Base-by-base conservation (phyloP, 2,797 vertebrate species). In the Macrochelys suwanniensis region DNA sequence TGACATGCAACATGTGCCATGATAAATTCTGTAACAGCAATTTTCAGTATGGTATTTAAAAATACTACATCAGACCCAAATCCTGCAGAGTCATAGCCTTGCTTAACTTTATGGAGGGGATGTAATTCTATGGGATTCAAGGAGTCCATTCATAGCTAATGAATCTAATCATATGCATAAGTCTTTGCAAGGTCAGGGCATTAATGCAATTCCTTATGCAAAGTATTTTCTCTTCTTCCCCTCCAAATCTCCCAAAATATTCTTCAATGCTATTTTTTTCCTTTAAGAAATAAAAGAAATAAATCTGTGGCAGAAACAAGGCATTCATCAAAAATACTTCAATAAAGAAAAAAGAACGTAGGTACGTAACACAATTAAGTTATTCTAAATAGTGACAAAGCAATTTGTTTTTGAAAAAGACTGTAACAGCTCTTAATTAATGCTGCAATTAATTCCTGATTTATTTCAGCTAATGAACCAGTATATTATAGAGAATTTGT, bases 1-100 rank as follows among this genome's bases (percentile, higher is more conserved):
- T 23, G 0, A 54, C 25, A n/a, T 49, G 5, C 7, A 45, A 7
- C 16, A 65, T 15, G 53, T 1, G 23, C 12, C 54, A 6, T 4
- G 68, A 78, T 49, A 77, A 80, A 19, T 59, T 68, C 33, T 82
- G 8, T 4, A 9, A 77, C 5, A 47, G 37, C 13, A 54, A 15
- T 78, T 77, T 59, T 5, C n/a, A 50, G 31, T 82, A 12, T 65
- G 61, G 4, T 37, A 26, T 76, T 47, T 76, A 61, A 76, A 33
- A 65, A 37, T 68, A 68, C 61, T 68, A 37, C 16, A 68, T 68
- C 17, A 19, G n/a, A n/a, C 1, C 33, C 45, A 1, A 10, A 78
- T 53, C 5, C 3, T 33, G 79, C 26, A 56, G 31, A 25, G 21
- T 49, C 28, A 61, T 54, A 45, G 2, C 61, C 82, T 71, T 47